Conservation (phyloP, 2,797 vertebrate genomes). For the Eulemur rubriventer region DNA sequence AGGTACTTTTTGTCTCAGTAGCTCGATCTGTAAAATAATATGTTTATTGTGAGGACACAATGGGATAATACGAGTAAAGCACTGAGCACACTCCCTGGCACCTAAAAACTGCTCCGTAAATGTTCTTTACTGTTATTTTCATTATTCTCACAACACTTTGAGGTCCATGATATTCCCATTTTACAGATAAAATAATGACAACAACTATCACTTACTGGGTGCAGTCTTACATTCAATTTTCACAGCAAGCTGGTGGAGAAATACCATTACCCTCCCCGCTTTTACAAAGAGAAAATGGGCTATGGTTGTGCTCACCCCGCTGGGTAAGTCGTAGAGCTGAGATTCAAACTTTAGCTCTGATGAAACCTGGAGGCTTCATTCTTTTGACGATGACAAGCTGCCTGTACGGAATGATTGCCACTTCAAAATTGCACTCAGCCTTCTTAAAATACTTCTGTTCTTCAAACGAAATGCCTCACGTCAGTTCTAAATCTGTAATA, state of each 20-base stretch:
- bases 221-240: neutral
- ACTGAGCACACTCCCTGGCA: neutral
- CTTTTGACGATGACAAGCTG: slow-evolving; percentile 36
- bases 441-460: slow-evolving; percentile 71
- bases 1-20: neutral
- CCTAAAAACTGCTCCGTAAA: neutral
- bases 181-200: neutral
- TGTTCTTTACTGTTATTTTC: neutral
- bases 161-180: neutral
- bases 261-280: neutral
- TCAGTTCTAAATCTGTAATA: slow-evolving; percentile 69
- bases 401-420: slow-evolving; percentile 61
- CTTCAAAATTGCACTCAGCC: slow-evolving; percentile 64
- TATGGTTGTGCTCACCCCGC: neutral
- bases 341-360: slow-evolving; percentile 38
- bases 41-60: neutral
- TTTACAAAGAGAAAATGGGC: neutral
- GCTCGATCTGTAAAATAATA: neutral
- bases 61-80: neutral
- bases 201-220: neutral
- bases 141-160: neutral
- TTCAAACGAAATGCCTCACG: slow-evolving; percentile 51
- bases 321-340: neutral
- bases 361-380: neutral
- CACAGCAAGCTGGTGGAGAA: neutral